Evolutionary conservation across 2,888 invertebrate genomes (phyloP), one percentile per base, ranked within the genome.

Genomic region (Scaptomyza cyrtandrae): DNA sequence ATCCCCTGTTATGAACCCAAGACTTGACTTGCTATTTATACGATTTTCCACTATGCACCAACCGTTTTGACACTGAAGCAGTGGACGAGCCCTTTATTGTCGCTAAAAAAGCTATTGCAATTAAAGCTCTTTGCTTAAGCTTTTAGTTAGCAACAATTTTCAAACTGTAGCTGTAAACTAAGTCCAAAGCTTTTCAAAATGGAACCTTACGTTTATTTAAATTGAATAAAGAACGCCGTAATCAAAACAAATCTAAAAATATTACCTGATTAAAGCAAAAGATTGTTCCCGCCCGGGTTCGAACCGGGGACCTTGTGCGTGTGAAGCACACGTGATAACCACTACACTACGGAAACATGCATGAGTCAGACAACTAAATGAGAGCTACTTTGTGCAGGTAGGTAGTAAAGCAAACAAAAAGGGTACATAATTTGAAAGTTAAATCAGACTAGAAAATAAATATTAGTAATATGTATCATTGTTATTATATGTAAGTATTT

Each of bases 291-390:
- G 89, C 90, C 91, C 91, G 90, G 91, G 89, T 89, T 91, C 90
- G 91, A 91, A 91, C 91, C 91, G 90, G 91, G 90, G 90, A 85
- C 91, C 91, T 90, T 90, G 90, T 88, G 90, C 90, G 90, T 90
- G 90, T 90, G 89, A 90, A 90, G 90, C 90, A 88, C 90, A 90
- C 89, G 90, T 90, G 90, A 90, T 90, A 90, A 90, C 90, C 90
- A 80, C 90, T 90, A 90, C 90, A 90, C 90, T 90, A 90, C 90
- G 90, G 87, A 90, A 90, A 90, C 90, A 3, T 13, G 0, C 1
- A 0, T 0, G 0, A 0, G 0, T 0, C 0, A 0, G 9, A 0
- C 0, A 6, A 3, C 37, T 4, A 39, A 73, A 56, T 10, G 1
- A 24, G 24, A 43, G 7, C 0, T 0, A 59, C 3, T 13, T 45